These are phyloP conservation scores for Petrophora chlorosata DNA, from an alignment of 2,888 invertebrate genomes.

Conservation along the genomic window DNA sequence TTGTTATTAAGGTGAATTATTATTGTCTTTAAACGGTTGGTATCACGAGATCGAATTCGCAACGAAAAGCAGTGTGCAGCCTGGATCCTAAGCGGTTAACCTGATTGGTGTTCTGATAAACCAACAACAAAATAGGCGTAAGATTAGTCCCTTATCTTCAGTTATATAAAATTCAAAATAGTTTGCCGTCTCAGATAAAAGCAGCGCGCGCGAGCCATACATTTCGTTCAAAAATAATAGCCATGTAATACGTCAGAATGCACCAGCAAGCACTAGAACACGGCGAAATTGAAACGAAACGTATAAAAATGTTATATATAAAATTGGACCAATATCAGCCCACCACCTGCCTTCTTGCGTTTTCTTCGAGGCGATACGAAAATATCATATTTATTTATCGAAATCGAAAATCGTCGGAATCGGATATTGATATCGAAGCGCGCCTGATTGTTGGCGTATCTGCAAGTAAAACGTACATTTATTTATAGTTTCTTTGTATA, in stretches of 20 bases:
- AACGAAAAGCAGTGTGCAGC: too few relatives aligned
- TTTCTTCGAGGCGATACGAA: conserved; percentile 15
- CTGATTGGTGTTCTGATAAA: too few relatives aligned
- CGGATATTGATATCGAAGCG: conserved; percentile 20
- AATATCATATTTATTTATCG: conserved; percentile 35
- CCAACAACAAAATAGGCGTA: too few relatives aligned
- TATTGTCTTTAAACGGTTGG: too few relatives aligned
- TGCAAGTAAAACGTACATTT: conserved; percentile 7
- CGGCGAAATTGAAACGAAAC: conserved; percentile 46
- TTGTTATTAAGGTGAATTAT: too few relatives aligned
- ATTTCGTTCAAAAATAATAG: conserved; percentile 12
- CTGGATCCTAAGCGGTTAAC: too few relatives aligned
- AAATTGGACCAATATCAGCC: conserved; percentile 21
- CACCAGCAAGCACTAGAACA: conserved; percentile 24
- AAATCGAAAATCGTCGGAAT: conserved; percentile 20
- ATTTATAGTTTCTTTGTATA: neutral
- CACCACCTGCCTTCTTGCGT: conserved; percentile 21
- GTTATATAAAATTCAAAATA: too few relatives aligned
- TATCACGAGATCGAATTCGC: too few relatives aligned
- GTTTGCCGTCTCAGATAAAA: too few relatives aligned
- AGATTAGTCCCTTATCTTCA: too few relatives aligned
- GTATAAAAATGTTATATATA: conserved; percentile 38
- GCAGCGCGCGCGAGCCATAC: too few relatives aligned
- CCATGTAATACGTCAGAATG: conserved; percentile 14
- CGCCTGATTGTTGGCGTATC: neutral